Evolutionary conservation across 2,888 invertebrate species (phyloP), one percentile per base, ranked within the genome.

Genomic region (Ditylenchus weischeri): DNA sequence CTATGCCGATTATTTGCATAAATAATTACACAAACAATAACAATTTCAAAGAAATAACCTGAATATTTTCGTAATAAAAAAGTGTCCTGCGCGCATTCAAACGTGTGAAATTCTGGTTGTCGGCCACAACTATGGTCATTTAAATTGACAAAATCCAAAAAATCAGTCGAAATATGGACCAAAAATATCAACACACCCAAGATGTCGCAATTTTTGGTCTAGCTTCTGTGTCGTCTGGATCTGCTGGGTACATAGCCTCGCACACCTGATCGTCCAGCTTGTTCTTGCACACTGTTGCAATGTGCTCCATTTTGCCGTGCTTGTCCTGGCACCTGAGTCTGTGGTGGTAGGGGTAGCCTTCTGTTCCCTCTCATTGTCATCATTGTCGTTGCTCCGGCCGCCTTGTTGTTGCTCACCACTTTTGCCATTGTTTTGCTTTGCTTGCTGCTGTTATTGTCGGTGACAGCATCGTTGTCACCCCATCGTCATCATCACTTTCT

Each of bases 181-280:
- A 15, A 11, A 18, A 58, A 65, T 50, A 21, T 35, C 19, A 59
- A 61, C 57, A 50, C 19, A 7, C 62, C 66, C 13, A 49, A n/a
- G 43, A 66, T 8, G 47, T 66, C 66, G 57, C 66, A 66, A n/a
- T 66, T 66, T 47, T 49, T 19, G 66, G 64, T 23, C 66, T 21
- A 4, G 62, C 62, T 21, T 66, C 62, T 21, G 60, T 21, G n/a
- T 36, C 23, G 36, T 66, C 36, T 6, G 10, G 15, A 38, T 50
- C 38, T 10, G 10, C 18, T 18, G 66, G 64, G 48, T 65, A 66
- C 23, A 66, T 36, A 23, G 18, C 48, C 47, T 63, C 63, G 38
- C 66, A 66, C 11, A 63, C 38, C n/a, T 66, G 50, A 11, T 47
- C 43, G 23, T 35, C 36, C 19, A n/a, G n/a, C n/a, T 48, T 18